Evolutionary conservation across 2,797 vertebrate species (phyloP).

Genomic region (Helarctos malayanus): DNA sequence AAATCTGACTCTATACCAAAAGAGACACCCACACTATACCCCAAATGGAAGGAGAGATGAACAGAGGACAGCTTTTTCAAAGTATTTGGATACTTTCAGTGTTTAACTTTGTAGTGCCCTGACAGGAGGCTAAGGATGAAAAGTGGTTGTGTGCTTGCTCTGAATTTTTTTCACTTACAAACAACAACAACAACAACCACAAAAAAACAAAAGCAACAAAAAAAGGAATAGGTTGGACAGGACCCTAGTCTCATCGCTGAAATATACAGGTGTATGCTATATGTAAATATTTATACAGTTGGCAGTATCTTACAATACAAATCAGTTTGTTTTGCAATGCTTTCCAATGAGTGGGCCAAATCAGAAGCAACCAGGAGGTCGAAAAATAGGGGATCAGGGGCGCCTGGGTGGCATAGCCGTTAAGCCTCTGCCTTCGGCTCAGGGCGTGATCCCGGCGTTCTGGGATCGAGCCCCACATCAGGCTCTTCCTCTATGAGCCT

Average conservation of each 20-base stretch:
- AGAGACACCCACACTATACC: not conserved
- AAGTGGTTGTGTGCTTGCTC: not conserved
- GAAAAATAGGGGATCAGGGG: not conserved
- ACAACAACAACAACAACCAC: not conserved
- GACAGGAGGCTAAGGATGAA: not conserved
- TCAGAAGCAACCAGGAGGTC: not conserved
- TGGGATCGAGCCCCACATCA: too few relatives aligned
- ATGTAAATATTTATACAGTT: constrained; percentile 8
- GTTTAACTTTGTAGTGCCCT: not conserved
- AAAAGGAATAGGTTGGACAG: constrained; percentile 50
- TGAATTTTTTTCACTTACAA: not conserved
- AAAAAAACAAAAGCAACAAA: too few relatives aligned
- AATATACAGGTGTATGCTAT: not conserved
- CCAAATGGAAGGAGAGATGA: not conserved
- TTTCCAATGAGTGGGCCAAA: not conserved
- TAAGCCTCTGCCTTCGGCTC: too few relatives aligned
- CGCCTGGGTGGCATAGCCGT: too few relatives aligned
- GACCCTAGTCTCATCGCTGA: not conserved
- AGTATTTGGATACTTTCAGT: not conserved
- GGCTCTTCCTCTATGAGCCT: too few relatives aligned
- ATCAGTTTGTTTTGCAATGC: not conserved
- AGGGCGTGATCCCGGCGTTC: too few relatives aligned
- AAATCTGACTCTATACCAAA: not conserved
- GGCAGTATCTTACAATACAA: not conserved
- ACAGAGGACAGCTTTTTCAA: not conserved